phyloP scores from a whole-genome alignment of 2,888 invertebrate genomes.

The Idaea biselata region DNA sequence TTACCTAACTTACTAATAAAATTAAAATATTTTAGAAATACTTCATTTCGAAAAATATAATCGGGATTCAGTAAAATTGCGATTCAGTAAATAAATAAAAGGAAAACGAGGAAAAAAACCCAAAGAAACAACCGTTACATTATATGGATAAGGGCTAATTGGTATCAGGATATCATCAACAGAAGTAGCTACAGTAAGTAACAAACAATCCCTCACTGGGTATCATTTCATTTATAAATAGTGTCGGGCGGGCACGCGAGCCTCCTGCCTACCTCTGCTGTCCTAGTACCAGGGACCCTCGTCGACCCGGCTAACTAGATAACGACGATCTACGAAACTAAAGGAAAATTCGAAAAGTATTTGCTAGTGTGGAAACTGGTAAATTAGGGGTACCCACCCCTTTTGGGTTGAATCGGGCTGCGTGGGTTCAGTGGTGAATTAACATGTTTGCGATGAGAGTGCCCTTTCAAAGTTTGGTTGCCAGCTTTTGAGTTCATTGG shows the following conservation, averaged over 20 bases:
- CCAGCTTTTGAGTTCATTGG: conserved; percentile 4
- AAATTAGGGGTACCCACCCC: conserved; percentile 46
- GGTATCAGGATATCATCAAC: conserved; percentile 45
- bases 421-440: conserved; percentile 53
- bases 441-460: conserved; percentile 50
- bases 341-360: conserved; percentile 63
- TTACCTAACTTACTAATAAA: too few relatives aligned
- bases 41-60: too few relatives aligned
- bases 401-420: conserved; percentile 50
- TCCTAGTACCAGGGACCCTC: conserved; percentile 61
- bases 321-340: conserved; percentile 76
- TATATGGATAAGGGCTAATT: conserved; percentile 58
- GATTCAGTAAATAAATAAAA: background rate
- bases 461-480: conserved; percentile 11
- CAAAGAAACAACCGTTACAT: conserved; percentile 35
- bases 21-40: too few relatives aligned
- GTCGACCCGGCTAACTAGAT: conserved; percentile 78
- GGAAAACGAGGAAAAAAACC: conserved; percentile 16
- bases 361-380: conserved; percentile 67
- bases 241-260: conserved; percentile 58
- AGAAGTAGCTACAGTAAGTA: conserved; percentile 22
- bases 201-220: conserved; percentile 64
- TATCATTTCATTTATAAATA: conserved; percentile 60
- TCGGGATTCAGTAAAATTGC: background rate
- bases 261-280: conserved; percentile 42